Percentiles rank a stretch among this genome's conserved stretches.
These are phyloP conservation scores for Aspidoscelis tigris DNA, from an alignment of 2,113 vertebrate species.

Conservation along the genomic window DNA sequence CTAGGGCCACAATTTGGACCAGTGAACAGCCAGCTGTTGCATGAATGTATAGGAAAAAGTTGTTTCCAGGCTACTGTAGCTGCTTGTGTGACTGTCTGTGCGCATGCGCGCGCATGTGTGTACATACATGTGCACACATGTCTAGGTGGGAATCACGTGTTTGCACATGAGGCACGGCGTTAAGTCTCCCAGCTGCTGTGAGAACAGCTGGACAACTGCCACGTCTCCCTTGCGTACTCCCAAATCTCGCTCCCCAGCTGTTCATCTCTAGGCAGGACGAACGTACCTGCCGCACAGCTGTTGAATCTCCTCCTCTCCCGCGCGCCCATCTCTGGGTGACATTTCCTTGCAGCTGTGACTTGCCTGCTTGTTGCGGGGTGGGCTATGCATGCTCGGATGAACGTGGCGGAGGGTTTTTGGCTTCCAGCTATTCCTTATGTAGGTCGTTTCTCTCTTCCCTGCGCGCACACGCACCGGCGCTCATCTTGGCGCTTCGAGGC, in stretches of 20 bases:
- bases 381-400: neutral
- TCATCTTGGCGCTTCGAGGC: neutral
- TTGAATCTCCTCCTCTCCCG: neutral
- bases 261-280: neutral
- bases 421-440: neutral
- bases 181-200: neutral
- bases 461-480: neutral
- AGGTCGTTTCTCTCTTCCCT: neutral
- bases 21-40: neutral
- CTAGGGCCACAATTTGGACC: neutral
- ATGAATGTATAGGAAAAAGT: neutral
- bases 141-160: neutral
- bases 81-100: neutral
- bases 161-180: neutral
- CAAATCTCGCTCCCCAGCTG: neutral
- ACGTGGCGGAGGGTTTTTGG: neutral
- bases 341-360: neutral
- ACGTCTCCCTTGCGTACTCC: neutral
- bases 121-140: neutral
- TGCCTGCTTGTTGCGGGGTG: neutral
- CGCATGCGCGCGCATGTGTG: too few species aligned
- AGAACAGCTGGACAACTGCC: neutral
- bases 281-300: neutral
- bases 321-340: fast-evolving
- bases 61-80: neutral